Conservation (phyloP, 2,888 invertebrate genomes). For the Heliconius hortense region DNA sequence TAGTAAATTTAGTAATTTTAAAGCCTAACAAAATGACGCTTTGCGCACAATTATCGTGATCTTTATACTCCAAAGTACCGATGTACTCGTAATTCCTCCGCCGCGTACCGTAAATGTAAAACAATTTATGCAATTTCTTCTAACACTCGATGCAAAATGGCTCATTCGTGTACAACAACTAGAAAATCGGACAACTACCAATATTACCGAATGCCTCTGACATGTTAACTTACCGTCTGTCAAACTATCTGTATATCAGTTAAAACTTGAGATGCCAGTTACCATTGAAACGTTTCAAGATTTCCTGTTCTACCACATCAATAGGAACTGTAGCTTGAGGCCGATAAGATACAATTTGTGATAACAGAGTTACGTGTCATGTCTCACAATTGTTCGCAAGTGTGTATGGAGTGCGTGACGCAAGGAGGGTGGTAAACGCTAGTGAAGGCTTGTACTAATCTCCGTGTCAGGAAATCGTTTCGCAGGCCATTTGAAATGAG, state of each 20-base stretch:
- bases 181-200: constrained; percentile 69
- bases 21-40: neutral
- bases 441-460: constrained; percentile 82
- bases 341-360: constrained; percentile 40
- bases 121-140: neutral
- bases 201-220: constrained; percentile 68
- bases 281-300: constrained; percentile 25
- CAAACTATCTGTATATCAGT: constrained; percentile 71
- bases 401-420: constrained; percentile 76
- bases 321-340: constrained; percentile 55
- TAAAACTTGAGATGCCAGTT: constrained; percentile 49
- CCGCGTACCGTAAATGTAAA: neutral
- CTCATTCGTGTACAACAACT: constrained; percentile 46
- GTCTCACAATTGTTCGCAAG: constrained; percentile 59
- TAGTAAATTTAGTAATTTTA: neutral
- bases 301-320: constrained; percentile 42
- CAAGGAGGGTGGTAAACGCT: constrained; percentile 78
- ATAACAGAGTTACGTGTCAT: constrained; percentile 54
- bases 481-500: constrained; percentile 80
- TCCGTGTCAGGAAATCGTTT: constrained; percentile 82
- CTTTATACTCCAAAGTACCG: neutral
- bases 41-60: neutral
- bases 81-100: too few relatives aligned
- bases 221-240: constrained; percentile 81
- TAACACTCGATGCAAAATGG: constrained; percentile 34